Percentiles rank a stretch among this genome's conserved stretches.
phyloP scores from a whole-genome alignment of 2,113 vertebrate species.

The Nettapus auritus region DNA sequence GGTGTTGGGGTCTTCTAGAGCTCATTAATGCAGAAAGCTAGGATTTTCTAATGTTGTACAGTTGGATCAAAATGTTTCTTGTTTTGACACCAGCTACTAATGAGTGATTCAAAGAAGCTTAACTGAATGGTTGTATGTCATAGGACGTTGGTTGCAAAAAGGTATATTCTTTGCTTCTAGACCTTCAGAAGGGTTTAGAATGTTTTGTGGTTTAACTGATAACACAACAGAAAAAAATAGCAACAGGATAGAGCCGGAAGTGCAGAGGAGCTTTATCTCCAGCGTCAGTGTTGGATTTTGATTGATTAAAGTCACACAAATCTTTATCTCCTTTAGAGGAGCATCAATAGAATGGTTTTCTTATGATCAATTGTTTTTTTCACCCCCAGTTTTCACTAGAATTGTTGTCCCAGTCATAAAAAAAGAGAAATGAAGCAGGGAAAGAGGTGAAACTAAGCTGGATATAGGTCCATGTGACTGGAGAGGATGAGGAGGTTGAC shows the following conservation, averaged over 20 bases:
- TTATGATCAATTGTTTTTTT: neutral
- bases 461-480: neutral
- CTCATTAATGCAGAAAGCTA: neutral
- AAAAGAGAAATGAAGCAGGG: neutral
- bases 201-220: neutral
- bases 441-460: neutral
- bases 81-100: neutral
- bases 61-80: neutral
- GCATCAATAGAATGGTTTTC: neutral
- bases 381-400: neutral
- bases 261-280: neutral
- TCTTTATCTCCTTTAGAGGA: neutral
- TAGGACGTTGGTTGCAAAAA: neutral
- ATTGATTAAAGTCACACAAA: neutral
- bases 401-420: neutral
- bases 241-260: neutral
- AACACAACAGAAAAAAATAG: neutral
- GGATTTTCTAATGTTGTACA: neutral
- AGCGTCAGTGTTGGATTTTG: neutral
- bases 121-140: neutral
- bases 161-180: neutral
- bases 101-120: neutral
- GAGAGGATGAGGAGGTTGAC: neutral
- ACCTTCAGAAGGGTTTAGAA: neutral
- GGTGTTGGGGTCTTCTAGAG: neutral